Conservation (phyloP, 2,113 vertebrate genomes). For the Manacus vitellinus region DNA sequence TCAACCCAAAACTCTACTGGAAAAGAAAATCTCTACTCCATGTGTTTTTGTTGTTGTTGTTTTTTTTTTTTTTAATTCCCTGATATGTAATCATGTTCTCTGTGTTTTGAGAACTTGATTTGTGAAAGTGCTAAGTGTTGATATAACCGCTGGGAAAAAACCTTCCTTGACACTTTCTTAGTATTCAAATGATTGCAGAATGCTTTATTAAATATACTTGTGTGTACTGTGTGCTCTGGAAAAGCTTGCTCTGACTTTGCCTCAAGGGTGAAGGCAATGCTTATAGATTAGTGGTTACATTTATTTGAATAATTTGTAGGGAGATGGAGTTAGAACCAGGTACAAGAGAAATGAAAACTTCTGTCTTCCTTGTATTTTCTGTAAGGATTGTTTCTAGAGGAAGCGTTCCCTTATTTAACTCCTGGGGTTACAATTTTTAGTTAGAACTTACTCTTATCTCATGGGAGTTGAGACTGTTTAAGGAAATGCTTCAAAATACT, state of each 20-base stretch:
- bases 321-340: not conserved
- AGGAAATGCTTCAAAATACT: slow-evolving; percentile 25
- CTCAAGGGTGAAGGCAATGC: not conserved
- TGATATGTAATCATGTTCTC: not conserved
- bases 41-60: not conserved
- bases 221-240: not conserved
- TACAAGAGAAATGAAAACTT: not conserved
- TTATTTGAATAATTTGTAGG: slow-evolving; percentile 1
- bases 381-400: not conserved
- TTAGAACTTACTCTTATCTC: not conserved
- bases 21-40: not conserved
- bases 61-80: not conserved
- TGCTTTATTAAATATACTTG: not conserved
- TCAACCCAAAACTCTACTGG: not conserved
- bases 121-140: not conserved
- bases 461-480: not conserved
- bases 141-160: not conserved
- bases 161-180: not conserved
- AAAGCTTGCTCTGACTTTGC: not conserved
- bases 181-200: not conserved
- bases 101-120: not conserved
- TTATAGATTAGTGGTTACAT: not conserved
- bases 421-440: not conserved
- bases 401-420: not conserved
- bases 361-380: not conserved